phyloP scores from a whole-genome alignment of 2,113 vertebrate genomes.

The Scophthalmus maximus region DNA sequence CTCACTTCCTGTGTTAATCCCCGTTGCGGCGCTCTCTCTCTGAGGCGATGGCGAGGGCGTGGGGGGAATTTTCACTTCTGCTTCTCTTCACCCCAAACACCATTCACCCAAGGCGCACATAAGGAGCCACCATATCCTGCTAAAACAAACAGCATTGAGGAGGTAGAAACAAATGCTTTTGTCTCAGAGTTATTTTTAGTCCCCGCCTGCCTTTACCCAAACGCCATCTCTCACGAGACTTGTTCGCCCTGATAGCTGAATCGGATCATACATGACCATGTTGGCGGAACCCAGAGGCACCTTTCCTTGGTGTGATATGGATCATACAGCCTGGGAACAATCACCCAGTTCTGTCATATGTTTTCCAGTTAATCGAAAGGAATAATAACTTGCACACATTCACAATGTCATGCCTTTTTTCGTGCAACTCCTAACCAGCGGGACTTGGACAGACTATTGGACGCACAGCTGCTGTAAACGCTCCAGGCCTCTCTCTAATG shows the following conservation, averaged over 20 bases:
- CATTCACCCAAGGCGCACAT: constrained; percentile 59
- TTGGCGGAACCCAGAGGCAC: constrained; percentile 16
- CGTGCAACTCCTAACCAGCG: not conserved
- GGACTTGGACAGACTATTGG: constrained; percentile 8
- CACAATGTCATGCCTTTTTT: constrained; percentile 10
- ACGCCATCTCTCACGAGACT: constrained; percentile 37
- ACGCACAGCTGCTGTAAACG: constrained; percentile 17
- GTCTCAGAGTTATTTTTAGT: constrained; percentile 79
- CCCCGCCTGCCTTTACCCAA: constrained; percentile 45
- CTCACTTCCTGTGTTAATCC: constrained; percentile 78
- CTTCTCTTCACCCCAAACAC: constrained; percentile 62
- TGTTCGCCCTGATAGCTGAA: constrained; percentile 40
- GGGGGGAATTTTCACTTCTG: constrained; percentile 64
- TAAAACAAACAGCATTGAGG: constrained; percentile 79
- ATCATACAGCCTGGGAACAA: constrained; percentile 8
- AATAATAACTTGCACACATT: not conserved
- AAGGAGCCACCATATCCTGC: constrained; percentile 73
- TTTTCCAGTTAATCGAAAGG: constrained; percentile 15
- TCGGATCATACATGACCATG: constrained; percentile 41
- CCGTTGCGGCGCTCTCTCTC: constrained; percentile 66
- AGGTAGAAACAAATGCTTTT: constrained; percentile 80
- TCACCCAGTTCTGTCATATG: not conserved
- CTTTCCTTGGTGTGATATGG: constrained; percentile 1
- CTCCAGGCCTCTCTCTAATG: constrained; percentile 4
- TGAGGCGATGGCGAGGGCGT: constrained; percentile 30